phyloP scores from a whole-genome alignment of 2,888 invertebrate genomes.

The Lysandra bellargus region DNA sequence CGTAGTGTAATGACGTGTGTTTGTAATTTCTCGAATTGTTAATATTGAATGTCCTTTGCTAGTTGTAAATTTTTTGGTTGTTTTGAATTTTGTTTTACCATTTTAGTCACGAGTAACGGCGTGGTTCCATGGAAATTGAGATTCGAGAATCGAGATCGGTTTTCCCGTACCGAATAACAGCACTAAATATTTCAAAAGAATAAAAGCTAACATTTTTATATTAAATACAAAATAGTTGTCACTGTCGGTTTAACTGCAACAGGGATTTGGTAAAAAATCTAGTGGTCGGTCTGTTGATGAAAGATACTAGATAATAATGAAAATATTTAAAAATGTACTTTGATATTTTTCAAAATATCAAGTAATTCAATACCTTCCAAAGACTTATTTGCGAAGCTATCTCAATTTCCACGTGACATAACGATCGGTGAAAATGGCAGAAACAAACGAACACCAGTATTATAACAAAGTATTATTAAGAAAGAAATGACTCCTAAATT shows the following conservation, averaged over 20 bases:
- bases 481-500: conserved; percentile 64
- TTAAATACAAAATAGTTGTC: background rate
- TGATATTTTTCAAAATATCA: background rate
- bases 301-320: background rate
- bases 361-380: background rate
- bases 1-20: conserved; percentile 52
- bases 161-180: background rate
- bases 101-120: conserved; percentile 77
- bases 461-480: conserved; percentile 68
- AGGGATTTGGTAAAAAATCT: no score
- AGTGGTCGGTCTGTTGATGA: no score
- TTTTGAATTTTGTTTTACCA: conserved; percentile 65
- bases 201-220: background rate
- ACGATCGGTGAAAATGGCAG: conserved; percentile 69
- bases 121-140: conserved; percentile 55
- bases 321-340: background rate
- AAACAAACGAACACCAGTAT: conserved; percentile 78
- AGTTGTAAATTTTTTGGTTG: conserved; percentile 60
- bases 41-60: conserved; percentile 61
- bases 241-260: background rate
- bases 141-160: background rate
- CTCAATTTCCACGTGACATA: conserved; percentile 52
- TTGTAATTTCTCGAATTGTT: conserved; percentile 49
- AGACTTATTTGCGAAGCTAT: conserved; percentile 35
- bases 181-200: background rate